A percentile compares a stretch with the other conserved stretches of the same genome.
phyloP scores from a whole-genome alignment of 1,140 invertebrate species.

The Habropoda laboriosa region DNA sequence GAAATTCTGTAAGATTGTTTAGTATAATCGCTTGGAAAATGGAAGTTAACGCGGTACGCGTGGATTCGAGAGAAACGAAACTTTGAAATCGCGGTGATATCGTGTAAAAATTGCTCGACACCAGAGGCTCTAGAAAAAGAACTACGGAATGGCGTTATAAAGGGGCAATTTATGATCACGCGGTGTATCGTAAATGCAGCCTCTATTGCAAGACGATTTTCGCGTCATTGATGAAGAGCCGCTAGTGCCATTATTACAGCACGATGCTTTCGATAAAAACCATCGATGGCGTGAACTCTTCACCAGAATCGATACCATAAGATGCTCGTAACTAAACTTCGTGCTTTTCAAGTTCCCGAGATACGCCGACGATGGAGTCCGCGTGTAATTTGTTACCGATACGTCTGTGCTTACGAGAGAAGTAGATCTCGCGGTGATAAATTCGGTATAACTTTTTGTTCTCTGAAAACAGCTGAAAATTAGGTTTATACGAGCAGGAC shows the following conservation, averaged over 20 bases:
- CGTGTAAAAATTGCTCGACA: too few species aligned
- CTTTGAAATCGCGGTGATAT: background rate
- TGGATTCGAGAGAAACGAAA: background rate
- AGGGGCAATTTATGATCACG: constrained; percentile 25
- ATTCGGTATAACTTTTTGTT: background rate
- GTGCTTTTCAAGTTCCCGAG: constrained; percentile 4
- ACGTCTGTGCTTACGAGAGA: background rate
- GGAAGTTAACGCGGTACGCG: background rate
- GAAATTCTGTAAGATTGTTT: background rate
- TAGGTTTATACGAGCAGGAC: too few species aligned
- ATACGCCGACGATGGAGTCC: background rate
- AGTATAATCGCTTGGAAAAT: background rate
- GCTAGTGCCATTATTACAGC: background rate
- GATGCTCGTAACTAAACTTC: constrained; percentile 22
- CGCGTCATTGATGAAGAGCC: constrained; percentile 36
- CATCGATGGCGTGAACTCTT: background rate
- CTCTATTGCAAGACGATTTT: constrained; percentile 32
- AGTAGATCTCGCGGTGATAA: background rate
- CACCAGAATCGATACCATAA: constrained; percentile 25
- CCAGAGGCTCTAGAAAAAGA: background rate
- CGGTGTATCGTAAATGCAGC: constrained; percentile 12
- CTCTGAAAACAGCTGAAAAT: background rate
- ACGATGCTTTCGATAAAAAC: constrained; percentile 26
- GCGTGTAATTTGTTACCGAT: background rate
- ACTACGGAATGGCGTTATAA: constrained; percentile 1